These are phyloP conservation scores for Sycophila sp. DNA, from an alignment of 1,140 invertebrate species.

Conservation along the genomic window DNA sequence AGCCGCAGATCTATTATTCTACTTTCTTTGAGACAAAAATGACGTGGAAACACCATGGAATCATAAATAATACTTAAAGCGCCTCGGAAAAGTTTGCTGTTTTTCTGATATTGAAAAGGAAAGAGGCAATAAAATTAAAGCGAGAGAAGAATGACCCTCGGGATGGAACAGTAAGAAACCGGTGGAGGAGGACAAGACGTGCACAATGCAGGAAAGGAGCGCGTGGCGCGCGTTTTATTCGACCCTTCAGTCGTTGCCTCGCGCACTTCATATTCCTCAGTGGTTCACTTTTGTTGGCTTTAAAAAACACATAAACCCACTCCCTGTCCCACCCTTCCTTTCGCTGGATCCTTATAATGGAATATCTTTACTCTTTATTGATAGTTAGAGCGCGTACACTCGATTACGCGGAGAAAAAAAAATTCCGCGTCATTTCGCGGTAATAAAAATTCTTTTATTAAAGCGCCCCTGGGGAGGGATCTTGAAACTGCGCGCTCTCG, in stretches of 20 bases:
- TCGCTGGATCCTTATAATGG: conserved; percentile 21
- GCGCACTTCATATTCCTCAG: conserved; percentile 12
- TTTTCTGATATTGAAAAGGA: too few relatives aligned
- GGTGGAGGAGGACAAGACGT: neutral
- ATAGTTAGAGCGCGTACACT: conserved; percentile 9
- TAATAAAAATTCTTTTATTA: conserved; percentile 11
- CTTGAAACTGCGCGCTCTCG: neutral
- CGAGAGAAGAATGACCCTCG: neutral
- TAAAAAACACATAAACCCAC: conserved; percentile 8
- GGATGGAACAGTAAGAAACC: too few relatives aligned
- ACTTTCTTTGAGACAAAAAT: too few relatives aligned
- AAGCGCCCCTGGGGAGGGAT: neutral
- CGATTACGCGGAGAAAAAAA: neutral
- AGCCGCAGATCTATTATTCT: too few relatives aligned
- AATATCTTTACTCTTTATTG: conserved; percentile 19
- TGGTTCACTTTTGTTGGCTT: conserved; percentile 18
- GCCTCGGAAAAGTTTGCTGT: too few relatives aligned
- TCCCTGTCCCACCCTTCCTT: too few relatives aligned
- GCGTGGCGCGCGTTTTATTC: neutral
- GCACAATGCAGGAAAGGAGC: neutral
- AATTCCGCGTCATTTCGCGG: neutral
- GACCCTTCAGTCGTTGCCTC: neutral
- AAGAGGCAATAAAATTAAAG: neutral
- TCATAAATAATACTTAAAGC: too few relatives aligned
- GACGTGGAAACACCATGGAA: too few relatives aligned